Conservation (phyloP, 2,888 invertebrate species). For the Gerris lacustris region DNA sequence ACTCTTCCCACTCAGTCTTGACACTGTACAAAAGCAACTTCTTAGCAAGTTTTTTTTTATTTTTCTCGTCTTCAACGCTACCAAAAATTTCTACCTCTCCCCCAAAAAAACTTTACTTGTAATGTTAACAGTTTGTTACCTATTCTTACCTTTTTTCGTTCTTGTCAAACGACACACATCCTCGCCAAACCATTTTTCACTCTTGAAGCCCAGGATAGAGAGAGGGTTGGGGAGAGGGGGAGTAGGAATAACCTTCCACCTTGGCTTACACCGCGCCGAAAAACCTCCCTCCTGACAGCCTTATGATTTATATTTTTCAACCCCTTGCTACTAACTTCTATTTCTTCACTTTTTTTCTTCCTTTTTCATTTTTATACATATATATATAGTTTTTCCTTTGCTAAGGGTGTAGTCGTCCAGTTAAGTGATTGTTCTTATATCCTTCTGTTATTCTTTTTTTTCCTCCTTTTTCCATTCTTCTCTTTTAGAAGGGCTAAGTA, state of each 20-base stretch:
- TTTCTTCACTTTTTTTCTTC: background rate
- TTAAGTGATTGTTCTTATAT: slow-evolving; percentile 2
- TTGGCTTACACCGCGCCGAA: background rate
- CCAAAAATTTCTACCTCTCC: no score
- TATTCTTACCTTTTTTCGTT: no score
- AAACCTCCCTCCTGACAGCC: background rate
- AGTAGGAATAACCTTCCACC: background rate
- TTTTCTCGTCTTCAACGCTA: no score
- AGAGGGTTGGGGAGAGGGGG: background rate
- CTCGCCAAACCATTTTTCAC: background rate
- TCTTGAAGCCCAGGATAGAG: background rate
- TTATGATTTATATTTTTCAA: background rate
- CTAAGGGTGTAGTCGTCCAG: background rate
- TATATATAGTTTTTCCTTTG: background rate
- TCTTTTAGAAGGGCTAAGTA: background rate
- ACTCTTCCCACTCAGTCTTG: no score
- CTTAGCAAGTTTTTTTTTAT: no score
- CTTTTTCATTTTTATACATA: background rate
- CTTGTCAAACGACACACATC: background rate
- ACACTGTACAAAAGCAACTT: no score
- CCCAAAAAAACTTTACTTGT: no score
- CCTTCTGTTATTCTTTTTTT: background rate
- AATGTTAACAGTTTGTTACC: no score
- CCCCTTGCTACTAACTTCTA: background rate
- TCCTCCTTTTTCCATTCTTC: background rate